phyloP scores from a whole-genome alignment of 1,140 invertebrate species.

The Halictus rubicundus region DNA sequence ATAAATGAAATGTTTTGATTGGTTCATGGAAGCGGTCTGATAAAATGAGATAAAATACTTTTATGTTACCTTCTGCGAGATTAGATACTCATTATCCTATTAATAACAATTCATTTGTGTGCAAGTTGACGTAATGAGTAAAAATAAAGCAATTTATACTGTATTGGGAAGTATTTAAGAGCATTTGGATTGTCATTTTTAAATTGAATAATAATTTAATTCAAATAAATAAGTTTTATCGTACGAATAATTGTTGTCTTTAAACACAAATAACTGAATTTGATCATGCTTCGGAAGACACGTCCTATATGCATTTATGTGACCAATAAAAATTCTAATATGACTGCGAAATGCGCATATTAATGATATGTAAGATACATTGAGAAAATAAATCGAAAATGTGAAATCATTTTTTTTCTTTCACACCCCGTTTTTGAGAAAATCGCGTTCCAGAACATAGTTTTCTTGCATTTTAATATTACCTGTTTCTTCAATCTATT shows the following conservation, averaged over 20 bases:
- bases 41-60: not conserved
- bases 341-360: not conserved
- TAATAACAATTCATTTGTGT: not conserved
- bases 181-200: not conserved
- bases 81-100: not conserved
- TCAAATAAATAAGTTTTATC: not conserved
- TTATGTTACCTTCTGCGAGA: not conserved
- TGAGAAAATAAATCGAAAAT: no score
- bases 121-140: not conserved
- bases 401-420: no score
- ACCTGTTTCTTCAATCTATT: no score
- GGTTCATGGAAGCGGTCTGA: not conserved
- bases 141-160: not conserved
- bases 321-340: not conserved
- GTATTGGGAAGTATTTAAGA: not conserved
- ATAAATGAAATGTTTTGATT: not conserved
- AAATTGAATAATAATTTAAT: not conserved
- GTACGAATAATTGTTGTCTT: not conserved
- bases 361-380: no score
- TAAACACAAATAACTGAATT: not conserved
- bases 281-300: not conserved
- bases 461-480: no score
- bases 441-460: no score
- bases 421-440: no score
- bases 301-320: not conserved